Evolutionary conservation across 1,140 invertebrate genomes (phyloP).

Genomic region (Danaus plexippus): DNA sequence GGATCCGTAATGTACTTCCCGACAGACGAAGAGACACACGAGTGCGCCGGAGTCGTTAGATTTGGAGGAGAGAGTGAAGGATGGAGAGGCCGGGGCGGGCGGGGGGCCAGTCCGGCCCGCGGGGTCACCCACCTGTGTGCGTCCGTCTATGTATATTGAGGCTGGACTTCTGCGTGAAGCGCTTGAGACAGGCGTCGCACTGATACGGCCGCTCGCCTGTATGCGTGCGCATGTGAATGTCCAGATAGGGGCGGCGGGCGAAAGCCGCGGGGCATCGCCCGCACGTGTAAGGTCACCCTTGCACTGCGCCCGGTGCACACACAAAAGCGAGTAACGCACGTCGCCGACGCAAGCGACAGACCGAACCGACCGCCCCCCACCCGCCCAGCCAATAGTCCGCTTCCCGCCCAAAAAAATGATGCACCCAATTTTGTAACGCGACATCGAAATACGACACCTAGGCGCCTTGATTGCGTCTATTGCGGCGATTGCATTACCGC

Average conservation of each 20-base stretch:
- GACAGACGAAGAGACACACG: constrained; percentile 10
- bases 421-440: constrained; percentile 43
- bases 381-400: constrained; percentile 21
- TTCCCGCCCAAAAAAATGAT: constrained; percentile 11
- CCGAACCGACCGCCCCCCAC: constrained; percentile 39
- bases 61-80: constrained; percentile 43
- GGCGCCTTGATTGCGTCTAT: constrained; percentile 46
- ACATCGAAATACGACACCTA: constrained; percentile 23
- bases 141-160: constrained; percentile 84
- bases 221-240: constrained; percentile 83
- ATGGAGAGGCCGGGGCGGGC: constrained; percentile 49
- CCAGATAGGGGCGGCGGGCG: constrained; percentile 77
- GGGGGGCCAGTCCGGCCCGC: constrained; percentile 62
- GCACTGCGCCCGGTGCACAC: constrained; percentile 71
- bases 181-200: constrained; percentile 78
- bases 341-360: constrained; percentile 48
- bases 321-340: constrained; percentile 72
- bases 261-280: constrained; percentile 78
- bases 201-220: constrained; percentile 81
- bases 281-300: constrained; percentile 77
- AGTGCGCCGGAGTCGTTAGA: constrained; percentile 22
- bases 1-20: too few species aligned
- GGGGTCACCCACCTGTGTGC: constrained; percentile 75
- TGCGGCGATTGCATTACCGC: constrained; percentile 69
- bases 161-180: constrained; percentile 80